Conservation (phyloP, 2,888 invertebrate species). For the Morpho deidamia region DNA sequence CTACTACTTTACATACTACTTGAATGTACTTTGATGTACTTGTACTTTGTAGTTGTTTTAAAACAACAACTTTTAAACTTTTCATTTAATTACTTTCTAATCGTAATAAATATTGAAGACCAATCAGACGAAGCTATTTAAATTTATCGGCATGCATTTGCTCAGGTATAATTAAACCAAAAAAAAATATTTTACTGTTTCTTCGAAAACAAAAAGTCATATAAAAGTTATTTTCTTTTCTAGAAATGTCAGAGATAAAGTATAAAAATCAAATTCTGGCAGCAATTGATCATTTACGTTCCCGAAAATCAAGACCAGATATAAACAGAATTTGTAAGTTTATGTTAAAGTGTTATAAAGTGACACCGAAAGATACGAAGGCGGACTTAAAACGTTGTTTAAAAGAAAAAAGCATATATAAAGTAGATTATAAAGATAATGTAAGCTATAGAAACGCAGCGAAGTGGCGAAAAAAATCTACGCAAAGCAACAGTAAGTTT, state of each 20-base stretch:
- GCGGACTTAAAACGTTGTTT: slow-evolving; percentile 86
- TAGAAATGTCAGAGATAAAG: slow-evolving; percentile 80
- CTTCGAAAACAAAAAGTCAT: background rate
- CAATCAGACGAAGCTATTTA: slow-evolving; percentile 24
- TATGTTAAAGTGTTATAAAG: slow-evolving; percentile 85
- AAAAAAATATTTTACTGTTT: background rate
- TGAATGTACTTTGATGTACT: too few relatives aligned
- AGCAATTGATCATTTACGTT: slow-evolving; percentile 90
- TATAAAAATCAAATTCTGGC: slow-evolving; percentile 88
- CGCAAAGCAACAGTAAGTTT: slow-evolving; percentile 51
- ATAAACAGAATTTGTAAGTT: slow-evolving; percentile 90
- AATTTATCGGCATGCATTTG: slow-evolving; percentile 67
- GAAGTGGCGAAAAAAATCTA: slow-evolving; percentile 79
- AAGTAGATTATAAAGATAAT: slow-evolving; percentile 92
- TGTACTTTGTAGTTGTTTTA: too few relatives aligned
- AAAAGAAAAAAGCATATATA: slow-evolving; percentile 85
- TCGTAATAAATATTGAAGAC: slow-evolving; percentile 10
- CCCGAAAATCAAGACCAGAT: slow-evolving; percentile 91
- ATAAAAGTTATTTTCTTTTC: slow-evolving; percentile 27
- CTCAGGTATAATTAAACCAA: slow-evolving; percentile 42
- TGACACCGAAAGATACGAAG: slow-evolving; percentile 83
- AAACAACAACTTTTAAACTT: background rate
- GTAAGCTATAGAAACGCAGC: slow-evolving; percentile 91
- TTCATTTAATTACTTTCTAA: slow-evolving; percentile 2
- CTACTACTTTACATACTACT: background rate